Percentiles rank a stretch among this genome's conserved stretches.
Conservation (phyloP, 1,140 invertebrate species). For the Dreissena polymorpha region DNA sequence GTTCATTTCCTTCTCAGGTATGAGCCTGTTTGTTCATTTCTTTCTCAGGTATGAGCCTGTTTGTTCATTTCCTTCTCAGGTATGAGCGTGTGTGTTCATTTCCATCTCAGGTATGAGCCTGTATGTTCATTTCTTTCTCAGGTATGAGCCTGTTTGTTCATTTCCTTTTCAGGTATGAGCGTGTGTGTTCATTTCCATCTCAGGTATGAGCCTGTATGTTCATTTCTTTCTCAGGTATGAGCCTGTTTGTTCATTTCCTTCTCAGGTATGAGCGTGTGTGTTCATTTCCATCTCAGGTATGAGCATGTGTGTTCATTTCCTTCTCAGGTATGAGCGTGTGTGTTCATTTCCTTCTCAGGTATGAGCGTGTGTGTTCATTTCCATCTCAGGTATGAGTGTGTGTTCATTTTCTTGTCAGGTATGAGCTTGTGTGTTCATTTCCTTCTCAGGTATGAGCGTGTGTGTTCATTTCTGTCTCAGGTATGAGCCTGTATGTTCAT, state of each 20-base stretch:
- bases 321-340: slow-evolving; percentile 71
- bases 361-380: slow-evolving; percentile 63
- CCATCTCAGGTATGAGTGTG: slow-evolving; percentile 70
- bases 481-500: neutral
- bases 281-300: too few species aligned
- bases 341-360: slow-evolving; percentile 57
- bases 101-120: slow-evolving; percentile 69
- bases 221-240: too few species aligned
- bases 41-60: too few species aligned
- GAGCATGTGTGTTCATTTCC: neutral
- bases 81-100: slow-evolving; percentile 66
- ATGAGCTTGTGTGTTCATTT: neutral
- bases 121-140: too few species aligned
- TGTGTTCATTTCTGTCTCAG: too few species aligned
- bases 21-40: too few species aligned
- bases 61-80: slow-evolving; percentile 50
- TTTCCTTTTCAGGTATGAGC: slow-evolving; percentile 69
- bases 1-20: slow-evolving; percentile 61
- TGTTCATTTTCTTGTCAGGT: too few species aligned
- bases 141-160: neutral
- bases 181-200: slow-evolving; percentile 40
- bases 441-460: slow-evolving; percentile 70
- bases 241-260: neutral
- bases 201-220: slow-evolving; percentile 74
- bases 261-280: slow-evolving; percentile 72